These are phyloP conservation scores for Chaenogobius annularis DNA, from an alignment of 2,113 vertebrate genomes.

Conservation along the genomic window DNA sequence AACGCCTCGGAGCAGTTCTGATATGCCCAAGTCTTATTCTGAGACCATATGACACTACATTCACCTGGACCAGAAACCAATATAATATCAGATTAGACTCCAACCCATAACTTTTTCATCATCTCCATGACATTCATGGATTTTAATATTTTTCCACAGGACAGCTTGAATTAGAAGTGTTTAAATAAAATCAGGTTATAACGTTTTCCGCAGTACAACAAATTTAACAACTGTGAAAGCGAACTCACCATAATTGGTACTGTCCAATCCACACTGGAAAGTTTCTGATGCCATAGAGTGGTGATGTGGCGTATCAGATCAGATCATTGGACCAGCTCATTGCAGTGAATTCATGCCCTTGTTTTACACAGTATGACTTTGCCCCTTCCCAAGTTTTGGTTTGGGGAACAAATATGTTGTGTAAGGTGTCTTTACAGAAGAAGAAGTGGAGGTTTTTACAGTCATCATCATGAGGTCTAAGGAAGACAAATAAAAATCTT, in stretches of 20 bases:
- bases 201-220: neutral
- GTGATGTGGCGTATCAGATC: neutral
- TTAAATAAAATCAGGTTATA: neutral
- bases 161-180: neutral
- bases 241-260: neutral
- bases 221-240: neutral
- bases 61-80: neutral
- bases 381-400: neutral
- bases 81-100: neutral
- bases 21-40: neutral
- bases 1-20: neutral
- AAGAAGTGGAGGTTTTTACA: neutral
- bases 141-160: too few species aligned
- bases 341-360: neutral
- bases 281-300: neutral
- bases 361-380: neutral
- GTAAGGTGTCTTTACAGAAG: neutral
- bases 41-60: neutral
- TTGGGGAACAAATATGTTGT: neutral
- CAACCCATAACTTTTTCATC: neutral
- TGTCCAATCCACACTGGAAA: neutral
- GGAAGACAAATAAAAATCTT: neutral
- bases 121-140: too few species aligned
- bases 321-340: neutral
- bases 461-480: neutral